A percentile compares a stretch with the other conserved stretches of the same genome.
These are phyloP conservation scores for Sipha maydis DNA, from an alignment of 2,888 invertebrate species.

Conservation along the genomic window DNA sequence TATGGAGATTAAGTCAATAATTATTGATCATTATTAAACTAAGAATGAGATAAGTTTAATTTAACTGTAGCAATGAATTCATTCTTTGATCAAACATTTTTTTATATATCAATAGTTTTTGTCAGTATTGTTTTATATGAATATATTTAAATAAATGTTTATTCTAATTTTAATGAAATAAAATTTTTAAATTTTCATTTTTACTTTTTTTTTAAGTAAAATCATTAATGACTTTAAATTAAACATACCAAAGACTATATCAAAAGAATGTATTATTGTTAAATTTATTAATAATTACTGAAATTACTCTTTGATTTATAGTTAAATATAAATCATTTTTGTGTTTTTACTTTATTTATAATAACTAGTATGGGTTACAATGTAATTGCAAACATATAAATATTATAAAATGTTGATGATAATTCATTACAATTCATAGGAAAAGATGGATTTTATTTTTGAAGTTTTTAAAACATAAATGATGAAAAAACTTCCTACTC, in stretches of 20 bases:
- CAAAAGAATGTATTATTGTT: slow-evolving; percentile 45
- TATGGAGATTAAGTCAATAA: slow-evolving; percentile 36
- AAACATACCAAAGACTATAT: slow-evolving; percentile 33
- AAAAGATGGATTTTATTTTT: neutral
- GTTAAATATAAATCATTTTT: slow-evolving; percentile 3
- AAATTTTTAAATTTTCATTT: slow-evolving; percentile 31
- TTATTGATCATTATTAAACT: slow-evolving; percentile 44
- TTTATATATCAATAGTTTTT: slow-evolving; percentile 9
- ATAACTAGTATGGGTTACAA: neutral
- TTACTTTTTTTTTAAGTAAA: slow-evolving; percentile 8
- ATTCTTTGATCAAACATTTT: slow-evolving; percentile 24
- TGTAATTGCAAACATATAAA: neutral
- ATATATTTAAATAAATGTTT: neutral
- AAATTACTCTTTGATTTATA: slow-evolving; percentile 38
- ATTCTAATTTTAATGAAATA: neutral
- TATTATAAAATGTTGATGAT: neutral
- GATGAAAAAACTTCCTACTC: neutral
- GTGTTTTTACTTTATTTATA: slow-evolving; percentile 26
- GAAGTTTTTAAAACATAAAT: neutral
- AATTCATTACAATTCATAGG: neutral
- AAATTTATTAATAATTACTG: slow-evolving; percentile 38
- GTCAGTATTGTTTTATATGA: slow-evolving; percentile 10
- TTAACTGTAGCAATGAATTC: slow-evolving; percentile 1
- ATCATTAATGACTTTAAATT: slow-evolving; percentile 15
- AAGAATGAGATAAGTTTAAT: slow-evolving; percentile 29